phyloP scores from a whole-genome alignment of 2,888 invertebrate species.

The Timema cristinae region DNA sequence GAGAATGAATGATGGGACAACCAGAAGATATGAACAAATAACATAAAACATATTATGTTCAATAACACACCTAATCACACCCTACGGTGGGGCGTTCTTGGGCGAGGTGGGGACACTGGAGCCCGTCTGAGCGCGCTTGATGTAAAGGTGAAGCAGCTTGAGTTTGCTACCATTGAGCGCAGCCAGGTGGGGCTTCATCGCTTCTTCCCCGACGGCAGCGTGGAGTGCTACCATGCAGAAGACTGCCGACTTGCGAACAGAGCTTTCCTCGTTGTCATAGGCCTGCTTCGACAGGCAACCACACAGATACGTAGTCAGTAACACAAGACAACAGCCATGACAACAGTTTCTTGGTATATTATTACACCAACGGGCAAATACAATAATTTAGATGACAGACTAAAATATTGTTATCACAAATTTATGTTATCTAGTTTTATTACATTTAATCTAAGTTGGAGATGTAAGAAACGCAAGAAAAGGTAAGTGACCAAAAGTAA shows the following conservation, averaged over 20 bases:
- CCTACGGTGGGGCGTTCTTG: slow-evolving; percentile 29
- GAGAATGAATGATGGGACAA: too few relatives aligned
- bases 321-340: too few relatives aligned
- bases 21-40: too few relatives aligned
- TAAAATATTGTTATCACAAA: too few relatives aligned
- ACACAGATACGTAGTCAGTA: not conserved
- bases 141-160: slow-evolving; percentile 76
- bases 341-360: too few relatives aligned
- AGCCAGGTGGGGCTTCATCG: slow-evolving; percentile 74
- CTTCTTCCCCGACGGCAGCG: slow-evolving; percentile 80
- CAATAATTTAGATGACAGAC: too few relatives aligned
- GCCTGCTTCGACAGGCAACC: slow-evolving; percentile 54
- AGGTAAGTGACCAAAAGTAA: too few relatives aligned
- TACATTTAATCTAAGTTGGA: too few relatives aligned
- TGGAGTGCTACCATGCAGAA: slow-evolving; percentile 97
- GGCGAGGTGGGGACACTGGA: slow-evolving; percentile 37
- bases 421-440: too few relatives aligned
- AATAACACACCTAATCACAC: not conserved
- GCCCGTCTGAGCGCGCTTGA: slow-evolving; percentile 56
- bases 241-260: slow-evolving; percentile 92
- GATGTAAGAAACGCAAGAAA: too few relatives aligned
- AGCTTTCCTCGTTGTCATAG: slow-evolving; percentile 87
- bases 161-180: slow-evolving; percentile 86
- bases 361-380: too few relatives aligned
- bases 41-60: not conserved